These are phyloP conservation scores for Belgica antarctica DNA, from an alignment of 2,888 invertebrate genomes.

Conservation along the genomic window DNA sequence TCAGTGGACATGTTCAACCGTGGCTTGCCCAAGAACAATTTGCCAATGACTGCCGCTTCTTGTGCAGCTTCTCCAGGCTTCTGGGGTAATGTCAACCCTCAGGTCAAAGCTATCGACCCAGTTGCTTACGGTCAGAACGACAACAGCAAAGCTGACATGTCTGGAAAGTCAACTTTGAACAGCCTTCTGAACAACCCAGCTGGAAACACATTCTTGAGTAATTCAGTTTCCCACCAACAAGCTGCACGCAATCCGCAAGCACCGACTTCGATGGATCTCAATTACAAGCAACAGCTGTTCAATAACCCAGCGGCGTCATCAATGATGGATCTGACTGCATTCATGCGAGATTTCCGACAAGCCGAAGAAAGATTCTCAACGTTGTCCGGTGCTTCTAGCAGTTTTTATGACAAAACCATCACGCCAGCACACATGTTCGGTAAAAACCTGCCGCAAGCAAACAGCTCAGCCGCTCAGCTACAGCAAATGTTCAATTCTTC, in stretches of 20 bases:
- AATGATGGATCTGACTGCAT: constrained; percentile 41
- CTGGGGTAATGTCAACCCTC: not conserved
- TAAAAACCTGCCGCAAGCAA: constrained; percentile 56
- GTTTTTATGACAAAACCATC: constrained; percentile 62
- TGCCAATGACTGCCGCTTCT: not conserved
- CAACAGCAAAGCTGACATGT: not conserved
- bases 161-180: not conserved
- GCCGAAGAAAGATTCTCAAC: constrained; percentile 45
- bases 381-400: constrained; percentile 49
- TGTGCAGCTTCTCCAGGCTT: not conserved
- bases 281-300: constrained; percentile 33
- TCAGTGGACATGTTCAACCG: constrained; percentile 56
- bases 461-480: constrained; percentile 46
- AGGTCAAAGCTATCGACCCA: not conserved
- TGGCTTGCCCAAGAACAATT: not conserved
- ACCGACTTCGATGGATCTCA: constrained; percentile 17
- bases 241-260: not conserved
- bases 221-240: constrained; percentile 32
- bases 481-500: constrained; percentile 47
- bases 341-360: constrained; percentile 40
- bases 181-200: not conserved
- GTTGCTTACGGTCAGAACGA: not conserved
- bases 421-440: constrained; percentile 63
- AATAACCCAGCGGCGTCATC: constrained; percentile 31
- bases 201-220: not conserved